Evolutionary conservation across 1,140 invertebrate genomes (phyloP).

Genomic region (Drosophila auraria): DNA sequence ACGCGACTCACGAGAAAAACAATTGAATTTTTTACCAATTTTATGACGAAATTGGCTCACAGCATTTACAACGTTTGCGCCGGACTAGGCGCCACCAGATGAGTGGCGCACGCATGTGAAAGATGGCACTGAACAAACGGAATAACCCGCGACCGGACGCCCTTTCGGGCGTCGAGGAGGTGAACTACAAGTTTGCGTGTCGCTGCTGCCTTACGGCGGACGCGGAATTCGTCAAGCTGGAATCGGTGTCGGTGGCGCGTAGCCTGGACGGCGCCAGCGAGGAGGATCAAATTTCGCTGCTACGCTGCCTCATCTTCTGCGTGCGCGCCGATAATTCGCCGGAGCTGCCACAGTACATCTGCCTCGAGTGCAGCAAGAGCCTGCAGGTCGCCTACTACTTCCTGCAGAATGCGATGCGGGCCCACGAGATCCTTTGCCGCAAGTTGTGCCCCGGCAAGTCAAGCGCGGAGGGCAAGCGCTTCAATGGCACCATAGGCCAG

Average conservation of each 20-base stretch:
- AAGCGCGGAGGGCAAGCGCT: conserved; percentile 4
- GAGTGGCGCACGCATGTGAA: conserved; percentile 23
- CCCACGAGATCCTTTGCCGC: conserved; percentile 72
- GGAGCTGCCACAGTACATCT: conserved; percentile 69
- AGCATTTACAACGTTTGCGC: background rate
- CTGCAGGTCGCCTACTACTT: conserved; percentile 75
- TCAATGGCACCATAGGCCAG: conserved; percentile 41
- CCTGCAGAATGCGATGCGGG: conserved; percentile 66
- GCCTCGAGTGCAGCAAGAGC: conserved; percentile 68
- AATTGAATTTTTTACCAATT: conserved; percentile 6
- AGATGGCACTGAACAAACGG: conserved; percentile 56
- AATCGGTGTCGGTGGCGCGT: conserved; percentile 43
- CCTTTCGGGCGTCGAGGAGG: conserved; percentile 11
- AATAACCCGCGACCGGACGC: conserved; percentile 30
- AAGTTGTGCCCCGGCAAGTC: conserved; percentile 48
- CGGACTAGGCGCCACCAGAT: conserved; percentile 16
- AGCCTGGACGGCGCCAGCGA: conserved; percentile 23
- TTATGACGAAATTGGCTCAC: background rate
- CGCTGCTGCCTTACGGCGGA: conserved; percentile 76
- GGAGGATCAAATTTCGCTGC: conserved; percentile 42
- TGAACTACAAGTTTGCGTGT: conserved; percentile 71
- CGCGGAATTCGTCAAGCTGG: conserved; percentile 70
- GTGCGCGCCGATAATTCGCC: conserved; percentile 62
- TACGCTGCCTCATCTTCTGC: conserved; percentile 69
- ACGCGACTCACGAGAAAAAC: conserved; percentile 18